phyloP scores from a whole-genome alignment of 2,888 invertebrate genomes.

The Coleophora flavipennella region DNA sequence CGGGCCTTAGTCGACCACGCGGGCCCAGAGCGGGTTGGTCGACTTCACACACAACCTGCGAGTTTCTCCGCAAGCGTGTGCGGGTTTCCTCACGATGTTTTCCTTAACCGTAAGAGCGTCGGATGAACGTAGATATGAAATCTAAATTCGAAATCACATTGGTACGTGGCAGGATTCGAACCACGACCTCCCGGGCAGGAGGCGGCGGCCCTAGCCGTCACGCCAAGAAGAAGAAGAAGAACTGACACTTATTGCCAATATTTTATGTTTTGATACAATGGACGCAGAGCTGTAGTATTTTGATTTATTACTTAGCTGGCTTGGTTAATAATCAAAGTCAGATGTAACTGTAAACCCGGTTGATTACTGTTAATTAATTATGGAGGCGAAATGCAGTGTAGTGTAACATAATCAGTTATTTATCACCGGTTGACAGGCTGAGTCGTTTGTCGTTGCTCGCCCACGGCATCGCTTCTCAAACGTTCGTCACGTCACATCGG shows the following conservation, averaged over 20 bases:
- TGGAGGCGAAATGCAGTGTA: constrained; percentile 62
- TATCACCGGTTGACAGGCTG: constrained; percentile 63
- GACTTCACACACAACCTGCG: too few relatives aligned
- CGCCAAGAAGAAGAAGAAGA: too few relatives aligned
- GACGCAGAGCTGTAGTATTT: constrained; percentile 30
- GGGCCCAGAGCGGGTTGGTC: too few relatives aligned
- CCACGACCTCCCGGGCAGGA: too few relatives aligned
- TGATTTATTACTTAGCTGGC: constrained; percentile 34
- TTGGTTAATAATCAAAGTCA: constrained; percentile 35
- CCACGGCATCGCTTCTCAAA: constrained; percentile 53
- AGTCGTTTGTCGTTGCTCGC: constrained; percentile 67
- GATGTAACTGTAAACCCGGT: constrained; percentile 35
- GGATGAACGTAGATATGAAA: too few relatives aligned
- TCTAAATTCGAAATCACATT: too few relatives aligned
- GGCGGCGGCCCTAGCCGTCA: too few relatives aligned
- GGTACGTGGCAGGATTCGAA: too few relatives aligned
- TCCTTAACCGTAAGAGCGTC: too few relatives aligned
- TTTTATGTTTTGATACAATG: constrained; percentile 40
- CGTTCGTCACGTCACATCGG: constrained; percentile 45
- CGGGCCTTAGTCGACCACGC: too few relatives aligned
- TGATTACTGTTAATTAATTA: constrained; percentile 62
- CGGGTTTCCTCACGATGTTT: too few relatives aligned
- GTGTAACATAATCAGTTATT: constrained; percentile 70
- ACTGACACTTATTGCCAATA: constrained; percentile 33
- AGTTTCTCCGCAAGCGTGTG: too few relatives aligned